Evolutionary conservation across 1,140 invertebrate genomes (phyloP).

Genomic region (Bombus waltoni): DNA sequence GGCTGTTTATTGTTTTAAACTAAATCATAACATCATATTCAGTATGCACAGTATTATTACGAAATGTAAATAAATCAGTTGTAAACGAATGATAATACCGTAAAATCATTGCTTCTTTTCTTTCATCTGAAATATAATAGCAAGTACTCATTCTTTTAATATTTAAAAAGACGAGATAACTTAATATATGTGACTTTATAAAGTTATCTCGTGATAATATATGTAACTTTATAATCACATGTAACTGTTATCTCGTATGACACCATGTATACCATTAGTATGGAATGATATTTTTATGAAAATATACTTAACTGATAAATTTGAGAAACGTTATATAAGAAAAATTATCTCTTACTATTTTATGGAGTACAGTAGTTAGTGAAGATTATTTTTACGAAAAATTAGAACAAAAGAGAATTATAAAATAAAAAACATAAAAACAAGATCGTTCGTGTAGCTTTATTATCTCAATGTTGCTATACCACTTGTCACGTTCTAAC

Average conservation of each 20-base stretch:
- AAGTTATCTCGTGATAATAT: too few species aligned
- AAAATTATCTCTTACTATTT: neutral
- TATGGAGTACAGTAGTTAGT: neutral
- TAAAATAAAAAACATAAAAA: neutral
- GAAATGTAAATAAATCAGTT: conserved; percentile 30
- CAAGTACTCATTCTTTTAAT: neutral
- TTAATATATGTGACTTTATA: too few species aligned
- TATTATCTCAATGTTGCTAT: too few species aligned
- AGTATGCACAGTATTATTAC: conserved; percentile 1
- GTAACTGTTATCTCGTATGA: too few species aligned
- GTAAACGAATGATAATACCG: conserved; percentile 4
- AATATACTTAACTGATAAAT: neutral
- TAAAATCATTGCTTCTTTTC: too few species aligned
- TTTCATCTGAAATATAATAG: too few species aligned
- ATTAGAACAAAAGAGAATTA: neutral
- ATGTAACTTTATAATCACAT: too few species aligned
- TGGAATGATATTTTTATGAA: too few species aligned
- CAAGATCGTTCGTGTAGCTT: too few species aligned
- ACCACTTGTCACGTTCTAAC: neutral
- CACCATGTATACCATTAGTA: too few species aligned
- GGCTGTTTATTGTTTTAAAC: neutral
- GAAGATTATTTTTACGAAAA: neutral
- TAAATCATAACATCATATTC: neutral
- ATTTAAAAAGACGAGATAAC: neutral
- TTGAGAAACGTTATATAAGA: neutral